Base-by-base conservation (phyloP, 2,888 invertebrate species). In the Sialis fuliginosa region DNA sequence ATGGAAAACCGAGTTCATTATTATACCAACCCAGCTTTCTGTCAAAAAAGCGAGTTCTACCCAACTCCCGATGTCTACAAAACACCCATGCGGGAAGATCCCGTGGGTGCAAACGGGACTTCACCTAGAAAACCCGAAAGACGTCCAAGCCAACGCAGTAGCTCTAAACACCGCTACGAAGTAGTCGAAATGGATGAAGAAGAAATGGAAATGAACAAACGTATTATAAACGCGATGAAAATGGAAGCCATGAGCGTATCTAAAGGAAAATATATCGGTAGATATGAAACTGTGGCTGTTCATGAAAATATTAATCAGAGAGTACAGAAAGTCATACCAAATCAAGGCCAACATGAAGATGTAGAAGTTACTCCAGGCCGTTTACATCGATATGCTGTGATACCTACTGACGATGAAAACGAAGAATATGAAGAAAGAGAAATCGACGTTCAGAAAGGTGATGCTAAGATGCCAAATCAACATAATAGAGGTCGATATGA, bases 11-110 rank as follows among this genome's bases (percentile, higher is more conserved):
- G 46, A 12, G 46, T 55, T 42, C 72, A 78, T 62, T 80, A 80
- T 55, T 86, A 86, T 57, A 79, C 80, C 6, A 86, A 86, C 60
- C 84, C 84, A 46, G 84, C 84, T 0, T 86, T 86, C 59, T 83
- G 82, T 59, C 76, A 79, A 32, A 79, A 82, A 63, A 84, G 84
- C 59, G 85, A 86, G 58, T 77, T 69, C 53, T 69, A 69, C 53
- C 65, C 64, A 48, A 55, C 53, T 49, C 62, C 62, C 59, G 60
- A 9, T 56, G 56, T 10, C 57, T 58, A 44, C 56, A 57, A 50
- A 54, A 5, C 50, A 55, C 57, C 47, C 48, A 45, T 51, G 54
- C 44, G 48, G 52, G 8, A 44, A 55, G 35, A 57, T 55, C 44
- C 55, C 54, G 5, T 48, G n/a, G 48, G 48, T 34, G 42, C 48